Evolutionary conservation across 2,113 vertebrate genomes (phyloP), one percentile per base, ranked within the genome.

Genomic region (Channa maculata): DNA sequence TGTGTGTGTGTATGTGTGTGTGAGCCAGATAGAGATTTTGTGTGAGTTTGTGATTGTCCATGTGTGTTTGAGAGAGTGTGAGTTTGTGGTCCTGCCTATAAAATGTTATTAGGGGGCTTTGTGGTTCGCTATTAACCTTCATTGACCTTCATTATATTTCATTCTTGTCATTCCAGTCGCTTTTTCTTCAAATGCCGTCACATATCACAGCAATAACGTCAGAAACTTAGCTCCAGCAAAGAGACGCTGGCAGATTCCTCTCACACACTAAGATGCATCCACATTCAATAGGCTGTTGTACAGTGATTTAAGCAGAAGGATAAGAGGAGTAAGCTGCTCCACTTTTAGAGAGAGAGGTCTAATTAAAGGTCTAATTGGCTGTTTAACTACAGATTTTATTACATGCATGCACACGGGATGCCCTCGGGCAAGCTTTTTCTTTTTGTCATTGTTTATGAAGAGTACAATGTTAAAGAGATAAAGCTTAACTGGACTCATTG

Each of bases 401-500:
- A n/a, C 55, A 63, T 55, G 43, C 65, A 57, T 37, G 63, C 44
- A 34, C 50, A 68, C 33, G 38, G 24, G 0, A 3, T 33, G 41
- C 83, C 77, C 70, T 38, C 0, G 33, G 79, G 81, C 57, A 61
- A 64, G 59, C 78, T 83, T 83, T 71, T 41, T 59, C 79, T 73
- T 82, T 71, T 43, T 79, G 76, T 83, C 55, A 68, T 65, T 67
- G 82, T 79, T 87, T 89, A 91, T 89, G 75, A 86, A 90, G 77
- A 80, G 67, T 64, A 66, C 50, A 65, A 80, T 63, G 68, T 84
- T 82, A 79, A 83, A 71, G 52, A 88, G 80, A 81, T 83, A 76
- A 85, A 69, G 62, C 68, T 68, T 79, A 87, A 86, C 75, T 71
- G 65, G 74, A 60, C 76, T 89, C 78, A 83, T 90, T 88, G 82